Conservation (phyloP, 35 echinoderm and acorn worm genomes). For the Lytechinus pictus region DNA sequence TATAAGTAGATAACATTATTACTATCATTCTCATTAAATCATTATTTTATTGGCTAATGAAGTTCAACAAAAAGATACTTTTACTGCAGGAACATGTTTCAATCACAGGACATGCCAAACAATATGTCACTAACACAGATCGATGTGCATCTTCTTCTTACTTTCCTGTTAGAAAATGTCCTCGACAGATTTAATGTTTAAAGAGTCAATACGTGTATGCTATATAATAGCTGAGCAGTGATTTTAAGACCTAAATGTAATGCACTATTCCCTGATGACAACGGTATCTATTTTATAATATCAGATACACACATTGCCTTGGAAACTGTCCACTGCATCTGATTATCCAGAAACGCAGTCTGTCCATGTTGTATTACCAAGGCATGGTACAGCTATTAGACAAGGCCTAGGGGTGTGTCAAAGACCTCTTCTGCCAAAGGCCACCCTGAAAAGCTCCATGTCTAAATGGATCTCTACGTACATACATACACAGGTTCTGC, state of each 20-base stretch:
- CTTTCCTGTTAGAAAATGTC: background rate
- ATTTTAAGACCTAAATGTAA: background rate
- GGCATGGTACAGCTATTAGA: background rate
- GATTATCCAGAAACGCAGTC: background rate
- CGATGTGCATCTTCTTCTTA: background rate
- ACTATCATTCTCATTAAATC: background rate
- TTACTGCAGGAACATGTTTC: background rate
- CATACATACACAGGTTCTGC: background rate
- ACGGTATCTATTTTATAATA: background rate
- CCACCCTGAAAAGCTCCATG: background rate
- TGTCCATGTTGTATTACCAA: background rate
- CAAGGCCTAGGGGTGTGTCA: background rate
- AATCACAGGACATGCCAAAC: background rate
- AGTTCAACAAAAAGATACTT: background rate
- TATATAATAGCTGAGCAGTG: background rate
- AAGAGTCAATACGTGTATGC: background rate
- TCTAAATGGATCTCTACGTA: background rate
- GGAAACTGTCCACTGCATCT: background rate
- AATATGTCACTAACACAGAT: background rate
- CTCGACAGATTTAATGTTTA: background rate
- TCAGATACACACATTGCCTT: background rate
- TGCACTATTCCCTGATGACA: background rate
- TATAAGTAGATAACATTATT: background rate
- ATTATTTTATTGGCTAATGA: background rate
- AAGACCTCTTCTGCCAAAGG: background rate